Evolutionary conservation across 2,797 vertebrate species (phyloP).

Genomic region (Pseudomugil tenellus): DNA sequence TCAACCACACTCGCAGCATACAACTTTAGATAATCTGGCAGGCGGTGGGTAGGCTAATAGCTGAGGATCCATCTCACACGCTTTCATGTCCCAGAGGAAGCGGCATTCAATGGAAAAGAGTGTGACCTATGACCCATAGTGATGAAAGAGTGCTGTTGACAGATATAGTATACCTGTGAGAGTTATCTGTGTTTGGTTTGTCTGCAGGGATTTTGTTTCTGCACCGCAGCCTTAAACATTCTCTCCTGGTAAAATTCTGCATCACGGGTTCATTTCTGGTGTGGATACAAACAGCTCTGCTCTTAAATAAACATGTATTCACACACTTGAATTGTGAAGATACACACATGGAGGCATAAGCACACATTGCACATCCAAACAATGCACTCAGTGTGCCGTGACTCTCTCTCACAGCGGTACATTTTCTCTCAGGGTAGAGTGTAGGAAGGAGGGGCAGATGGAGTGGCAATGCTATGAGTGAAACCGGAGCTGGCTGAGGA

Average conservation of each 20-base stretch:
- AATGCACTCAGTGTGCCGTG: constrained; percentile 67
- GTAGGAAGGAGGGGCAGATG: constrained; percentile 74
- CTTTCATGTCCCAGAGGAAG: constrained; percentile 76
- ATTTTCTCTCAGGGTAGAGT: constrained; percentile 76
- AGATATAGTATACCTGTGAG: constrained; percentile 84
- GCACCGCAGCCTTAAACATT: constrained; percentile 54
- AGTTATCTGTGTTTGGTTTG: constrained; percentile 73
- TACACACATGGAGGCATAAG: constrained; percentile 39
- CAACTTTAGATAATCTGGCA: constrained; percentile 68
- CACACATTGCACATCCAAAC: constrained; percentile 57
- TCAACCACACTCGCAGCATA: constrained; percentile 44
- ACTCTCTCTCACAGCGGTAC: constrained; percentile 71
- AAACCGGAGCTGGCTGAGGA: constrained; percentile 82
- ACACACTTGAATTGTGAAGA: constrained; percentile 48
- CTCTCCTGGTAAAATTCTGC: constrained; percentile 25
- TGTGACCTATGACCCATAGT: constrained; percentile 73
- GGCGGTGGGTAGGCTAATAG: constrained; percentile 68
- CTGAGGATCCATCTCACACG: constrained; percentile 70
- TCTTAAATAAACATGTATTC: constrained; percentile 65
- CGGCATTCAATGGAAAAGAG: constrained; percentile 69
- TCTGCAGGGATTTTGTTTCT: constrained; percentile 70
- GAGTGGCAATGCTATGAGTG: constrained; percentile 81
- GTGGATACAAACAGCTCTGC: constrained; percentile 42
- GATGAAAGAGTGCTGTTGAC: constrained; percentile 79
- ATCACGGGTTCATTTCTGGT: constrained; percentile 20